Base-by-base conservation (phyloP, 2,113 vertebrate genomes). In the Xiphophorus couchianus region DNA sequence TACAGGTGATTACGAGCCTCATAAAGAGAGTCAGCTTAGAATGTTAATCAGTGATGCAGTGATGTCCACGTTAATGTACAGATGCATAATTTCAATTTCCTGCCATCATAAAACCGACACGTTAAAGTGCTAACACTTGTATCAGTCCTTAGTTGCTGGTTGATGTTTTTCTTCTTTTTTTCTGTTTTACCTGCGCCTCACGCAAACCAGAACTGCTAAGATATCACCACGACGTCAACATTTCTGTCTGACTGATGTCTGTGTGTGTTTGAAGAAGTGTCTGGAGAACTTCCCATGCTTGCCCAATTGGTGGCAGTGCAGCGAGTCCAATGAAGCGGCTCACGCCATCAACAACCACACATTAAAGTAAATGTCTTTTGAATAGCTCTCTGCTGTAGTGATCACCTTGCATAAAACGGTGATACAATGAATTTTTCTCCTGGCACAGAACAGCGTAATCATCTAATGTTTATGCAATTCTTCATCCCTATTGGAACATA, bases 401-500 rank as follows among this genome's bases (percentile, higher is more conserved):
- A 58, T 58, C 51, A 25, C 51, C 19, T 58, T 58, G 51, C 9
- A 58, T 5, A 8, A 58, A 58, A n/a, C 8, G 22, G 64, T 86
- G 48, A 82, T 77, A 65, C 12, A 7, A 42, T 30, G 48, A 70
- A 66, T 86, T 78, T 83, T 66, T 87, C 77, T 74, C 64, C 65
- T 64, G n/a, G 48, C 19, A 22, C 48, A 25, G 22, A 19, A 6
- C 19, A 54, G 22, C 22, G 9, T 54, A 54, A 54, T 29, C 70
- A 71, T 44, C 30, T 27, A 27, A 42, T 84, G 62, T 82, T 91
- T 83, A 81, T 68, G 61, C 66, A 68, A 73, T 71, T 64, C 5
- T 71, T 74, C 69, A 69, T 84, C 71, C 78, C 8, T 35, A 15
- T 9, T 64, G 22, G 85, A 87, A 86, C 84, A 83, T 74, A 81